Base-by-base conservation (phyloP, 2,888 invertebrate genomes). In the Slavum lentiscoides region DNA sequence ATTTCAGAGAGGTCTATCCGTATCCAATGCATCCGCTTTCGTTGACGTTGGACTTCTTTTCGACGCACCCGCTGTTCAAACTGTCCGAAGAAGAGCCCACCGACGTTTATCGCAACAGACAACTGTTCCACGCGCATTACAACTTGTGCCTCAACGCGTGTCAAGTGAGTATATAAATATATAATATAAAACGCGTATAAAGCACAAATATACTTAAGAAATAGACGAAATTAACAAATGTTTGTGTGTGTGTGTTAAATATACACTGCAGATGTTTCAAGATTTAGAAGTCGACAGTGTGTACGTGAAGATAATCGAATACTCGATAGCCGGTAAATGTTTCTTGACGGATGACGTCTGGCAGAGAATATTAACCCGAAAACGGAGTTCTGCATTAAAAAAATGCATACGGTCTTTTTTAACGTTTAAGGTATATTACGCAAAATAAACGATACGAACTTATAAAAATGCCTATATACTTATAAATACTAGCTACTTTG, bases 1-100 rank as follows among this genome's bases (percentile, higher is more conserved):
- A 58, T 75, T 66, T 43, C 85, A 89, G 88, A 64, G 90, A 92
- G 88, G 91, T 93, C 21, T 85, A 92, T 70, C 92, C 92, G 7
- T n/a, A 70, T 5, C 70, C 80, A 2, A 43, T 80, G 39, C 72
- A 80, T 11, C 70, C 80, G 23, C 8, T 80, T 19, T 80, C 80
- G n/a, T 55, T 72, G 53, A 80, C 80, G 37, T 64, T 80, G 39
- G 80, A 80, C 55, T 72, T 72, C 0, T 64, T 80, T 58, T 72
- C 80, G 11, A 3, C 9, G 2, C 55, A 62, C 3, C 80, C 80
- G 7, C 19, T 70, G 15, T 70, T 80, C 7, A 64, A 70, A 58
- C 21, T 72, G 11, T 30, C 39, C 6, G 55, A 64, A 72, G 15
- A 5, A 30, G 80, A 80, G 17, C 64, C n/a, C 7, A 80, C 80